Evolutionary conservation across 92 coral and sea anemone species (phyloP).

Genomic region (Desmophyllum pertusum): DNA sequence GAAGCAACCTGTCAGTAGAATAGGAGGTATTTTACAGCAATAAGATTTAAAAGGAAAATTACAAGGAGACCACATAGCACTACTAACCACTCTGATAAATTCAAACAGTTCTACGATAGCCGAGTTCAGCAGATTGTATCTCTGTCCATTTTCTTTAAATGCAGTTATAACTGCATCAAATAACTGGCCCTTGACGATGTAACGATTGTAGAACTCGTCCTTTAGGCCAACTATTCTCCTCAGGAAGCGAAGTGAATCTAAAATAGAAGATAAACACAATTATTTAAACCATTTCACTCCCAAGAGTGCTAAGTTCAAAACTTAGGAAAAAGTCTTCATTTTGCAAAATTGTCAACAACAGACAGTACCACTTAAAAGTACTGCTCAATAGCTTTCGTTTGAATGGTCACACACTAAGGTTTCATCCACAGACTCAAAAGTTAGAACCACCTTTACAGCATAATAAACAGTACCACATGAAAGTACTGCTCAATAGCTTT

Average conservation of each 20-base stretch:
- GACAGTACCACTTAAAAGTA: no score
- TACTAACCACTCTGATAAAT: slow-evolving; percentile 92
- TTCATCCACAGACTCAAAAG: no score
- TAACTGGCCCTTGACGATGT: slow-evolving; percentile 93
- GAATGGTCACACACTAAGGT: no score
- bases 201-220: slow-evolving; percentile 99
- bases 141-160: slow-evolving; percentile 89
- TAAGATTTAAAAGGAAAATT: no score
- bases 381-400: no score
- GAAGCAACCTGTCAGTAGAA: background rate
- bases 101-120: slow-evolving; percentile 98
- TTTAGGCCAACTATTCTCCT: slow-evolving; percentile 95
- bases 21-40: no score
- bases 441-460: no score
- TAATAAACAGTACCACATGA: no score
- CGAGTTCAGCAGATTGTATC: slow-evolving; percentile 94
- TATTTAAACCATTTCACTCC: background rate
- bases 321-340: no score
- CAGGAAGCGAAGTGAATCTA: slow-evolving; percentile 95
- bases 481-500: background rate
- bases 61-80: background rate
- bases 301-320: background rate
- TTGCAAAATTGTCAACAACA: no score
- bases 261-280: background rate
- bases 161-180: slow-evolving; percentile 87